Evolutionary conservation across 1,140 invertebrate genomes (phyloP).

Genomic region (Elymnias hypermnestra): DNA sequence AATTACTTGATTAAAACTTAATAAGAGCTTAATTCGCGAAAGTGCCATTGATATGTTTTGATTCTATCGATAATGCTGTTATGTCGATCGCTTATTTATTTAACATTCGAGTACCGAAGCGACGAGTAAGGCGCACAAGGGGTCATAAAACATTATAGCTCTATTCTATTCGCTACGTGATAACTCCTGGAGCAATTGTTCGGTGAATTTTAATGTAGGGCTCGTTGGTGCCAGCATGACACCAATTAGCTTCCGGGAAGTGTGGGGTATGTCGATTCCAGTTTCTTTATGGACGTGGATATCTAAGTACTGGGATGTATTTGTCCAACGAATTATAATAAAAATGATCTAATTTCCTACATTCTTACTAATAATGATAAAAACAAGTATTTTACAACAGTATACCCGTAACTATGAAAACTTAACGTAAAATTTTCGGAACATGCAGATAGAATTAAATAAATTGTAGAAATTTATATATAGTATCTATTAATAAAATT

Average conservation of each 20-base stretch:
- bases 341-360: too few species aligned
- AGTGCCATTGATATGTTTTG: conserved; percentile 14
- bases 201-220: conserved; percentile 69
- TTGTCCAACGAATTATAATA: neutral
- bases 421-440: too few species aligned
- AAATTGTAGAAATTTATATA: too few species aligned
- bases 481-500: too few species aligned
- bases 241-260: conserved; percentile 64
- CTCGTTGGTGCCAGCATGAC: conserved; percentile 42
- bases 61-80: conserved; percentile 23
- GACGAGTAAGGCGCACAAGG: conserved; percentile 69
- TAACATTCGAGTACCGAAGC: conserved; percentile 61
- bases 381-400: neutral
- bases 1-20: too few species aligned
- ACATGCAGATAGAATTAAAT: too few species aligned
- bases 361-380: too few species aligned
- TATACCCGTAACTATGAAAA: too few species aligned
- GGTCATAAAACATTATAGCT: conserved; percentile 71
- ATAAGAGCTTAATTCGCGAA: too few species aligned
- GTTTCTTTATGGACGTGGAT: conserved; percentile 12
- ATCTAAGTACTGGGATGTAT: neutral
- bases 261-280: conserved; percentile 42
- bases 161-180: conserved; percentile 73
- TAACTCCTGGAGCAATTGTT: conserved; percentile 59
- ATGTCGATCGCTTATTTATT: conserved; percentile 39